Evolutionary conservation across 2,113 vertebrate genomes (phyloP).

Genomic region (Albula goreensis): DNA sequence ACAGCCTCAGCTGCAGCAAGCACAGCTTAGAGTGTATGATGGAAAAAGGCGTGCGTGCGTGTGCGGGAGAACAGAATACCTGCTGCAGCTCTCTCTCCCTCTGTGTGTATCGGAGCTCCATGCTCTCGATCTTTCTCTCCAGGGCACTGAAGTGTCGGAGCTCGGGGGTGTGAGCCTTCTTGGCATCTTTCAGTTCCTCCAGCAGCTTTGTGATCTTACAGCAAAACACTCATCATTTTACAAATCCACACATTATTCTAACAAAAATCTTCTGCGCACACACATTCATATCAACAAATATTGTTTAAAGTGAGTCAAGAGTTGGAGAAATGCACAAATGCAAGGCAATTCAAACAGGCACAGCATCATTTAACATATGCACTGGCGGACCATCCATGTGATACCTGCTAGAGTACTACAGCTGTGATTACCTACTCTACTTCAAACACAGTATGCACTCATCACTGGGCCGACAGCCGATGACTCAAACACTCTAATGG

Average conservation of each 20-base stretch:
- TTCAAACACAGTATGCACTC: too few species aligned
- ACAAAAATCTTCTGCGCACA: background rate
- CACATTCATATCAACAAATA: background rate
- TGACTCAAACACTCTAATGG: too few species aligned
- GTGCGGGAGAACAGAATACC: slow-evolving; percentile 58
- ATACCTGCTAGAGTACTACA: too few species aligned
- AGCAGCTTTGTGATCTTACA: slow-evolving; percentile 80
- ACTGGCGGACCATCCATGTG: too few species aligned
- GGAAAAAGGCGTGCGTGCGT: background rate
- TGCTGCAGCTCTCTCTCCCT: slow-evolving; percentile 84
- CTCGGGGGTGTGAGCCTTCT: slow-evolving; percentile 81
- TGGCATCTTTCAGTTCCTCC: slow-evolving; percentile 84
- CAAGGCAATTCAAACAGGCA: too few species aligned
- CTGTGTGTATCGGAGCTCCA: slow-evolving; percentile 81
- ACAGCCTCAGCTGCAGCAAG: background rate
- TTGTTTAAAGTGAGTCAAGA: too few species aligned
- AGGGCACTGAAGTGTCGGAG: slow-evolving; percentile 82
- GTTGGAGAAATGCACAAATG: too few species aligned
- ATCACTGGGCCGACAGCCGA: too few species aligned
- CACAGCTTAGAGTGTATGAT: background rate
- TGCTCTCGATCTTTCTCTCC: slow-evolving; percentile 82
- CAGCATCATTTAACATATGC: too few species aligned
- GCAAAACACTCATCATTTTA: background rate
- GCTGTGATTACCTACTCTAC: too few species aligned
- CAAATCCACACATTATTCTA: background rate